Evolutionary conservation across 2,888 invertebrate species (phyloP), one percentile per base, ranked within the genome.

Genomic region (Eupithecia tripunctaria): DNA sequence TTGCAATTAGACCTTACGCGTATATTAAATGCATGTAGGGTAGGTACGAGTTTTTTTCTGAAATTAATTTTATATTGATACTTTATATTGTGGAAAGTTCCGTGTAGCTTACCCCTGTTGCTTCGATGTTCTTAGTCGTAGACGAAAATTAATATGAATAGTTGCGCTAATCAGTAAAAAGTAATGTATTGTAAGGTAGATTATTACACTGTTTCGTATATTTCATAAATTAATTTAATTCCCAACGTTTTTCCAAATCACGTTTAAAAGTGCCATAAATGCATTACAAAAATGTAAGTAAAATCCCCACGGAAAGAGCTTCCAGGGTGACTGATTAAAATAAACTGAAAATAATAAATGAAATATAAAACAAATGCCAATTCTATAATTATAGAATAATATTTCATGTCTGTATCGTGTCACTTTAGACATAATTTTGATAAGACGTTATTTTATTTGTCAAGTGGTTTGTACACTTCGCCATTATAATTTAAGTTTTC

Each of bases 301-400:
- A 67, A 59, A 70, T 72, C 72, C 75, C 70, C 71, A 62, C 41
- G 72, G 72, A 71, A 47, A 56, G 51, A 71, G 67, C 68, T 71
- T 74, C 71, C 74, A 71, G 71, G 74, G 74, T 72, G 74, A 75
- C 74, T 75, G 74, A 75, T 75, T 67, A 51, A 68, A 71, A 59
- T 63, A 14, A 75, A 69, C 64, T 72, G 47, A 65, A 71, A 68
- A 63, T 60, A 65, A 63, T 47, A 47, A 59, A 71, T 70, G 43
- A 43, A 47, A 25, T 66, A 29, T 65, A 69, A 67, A 72, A 56
- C 47, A 70, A 71, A 72, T 72, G 67, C 71, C 74, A 72, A 74
- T 74, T 70, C 74, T 70, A 71, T 60, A 64, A 47, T 43, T n/a
- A 59, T 68, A 59, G 59, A 25, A 68, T 64, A 64, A 67, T 64